Evolutionary conservation across 2,797 vertebrate species (phyloP), one percentile per base, ranked within the genome.

Genomic region (Tarsius wallacei): DNA sequence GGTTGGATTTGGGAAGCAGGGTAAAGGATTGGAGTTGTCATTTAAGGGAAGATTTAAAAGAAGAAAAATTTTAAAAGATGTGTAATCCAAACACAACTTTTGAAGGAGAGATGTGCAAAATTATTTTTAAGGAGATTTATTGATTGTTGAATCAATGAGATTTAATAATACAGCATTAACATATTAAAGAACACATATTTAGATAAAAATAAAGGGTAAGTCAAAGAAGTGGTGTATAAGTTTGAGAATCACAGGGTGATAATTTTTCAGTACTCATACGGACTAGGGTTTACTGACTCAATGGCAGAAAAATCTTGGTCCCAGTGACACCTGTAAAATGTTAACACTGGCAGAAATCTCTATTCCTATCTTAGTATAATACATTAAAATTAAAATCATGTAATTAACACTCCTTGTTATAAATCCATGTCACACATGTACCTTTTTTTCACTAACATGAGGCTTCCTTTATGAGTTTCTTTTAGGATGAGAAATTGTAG

Each of bases 131-230:
- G 63, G 53, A 53, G 64, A 61, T 33, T 21, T 63, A 55, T 55
- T 70, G 53, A 77, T 61, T 76, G 19, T 70, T 36, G 55, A 61
- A 19, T 5, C 7, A 61, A 64, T 21, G 61, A 21, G 8, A 33
- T 88, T 91, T 77, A 92, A 68, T 93, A 53, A 1, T 7, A 33
- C 3, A 42, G 55, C 21, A 70, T 77, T 83, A 83, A 31, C 61
- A 88, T 77, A 83, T 88, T 88, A 59, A 92, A 59, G 84, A 77
- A 63, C 66, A 95, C 80, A 80, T 55, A 55, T 59, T 59, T 85
- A 47, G 63, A 73, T 95, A 47, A 95, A 22, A 78, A 70, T 42
- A 77, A 93, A 87, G 21, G 42, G 28, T 78, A 77, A 85, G 42
- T 71, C 57, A 42, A 4, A 55, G 7, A 92, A 77, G 42, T 36